These are phyloP conservation scores for Cacoxenus indagator DNA, from an alignment of 2,888 invertebrate genomes.

Conservation along the genomic window DNA sequence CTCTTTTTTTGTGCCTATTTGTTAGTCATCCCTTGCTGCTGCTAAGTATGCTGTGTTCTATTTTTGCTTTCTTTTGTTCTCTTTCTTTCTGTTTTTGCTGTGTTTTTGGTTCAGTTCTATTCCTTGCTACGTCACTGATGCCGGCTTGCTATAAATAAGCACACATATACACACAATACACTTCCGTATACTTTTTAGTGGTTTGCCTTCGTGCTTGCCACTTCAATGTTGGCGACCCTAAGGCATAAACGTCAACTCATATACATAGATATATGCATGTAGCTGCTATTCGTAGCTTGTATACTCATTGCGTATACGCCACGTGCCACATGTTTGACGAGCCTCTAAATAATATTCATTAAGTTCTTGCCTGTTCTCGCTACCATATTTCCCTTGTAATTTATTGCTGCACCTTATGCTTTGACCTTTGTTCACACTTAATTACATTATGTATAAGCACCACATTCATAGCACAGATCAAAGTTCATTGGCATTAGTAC, in stretches of 20 bases:
- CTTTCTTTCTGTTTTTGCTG: not conserved
- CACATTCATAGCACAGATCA: not conserved
- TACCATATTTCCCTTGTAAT: no score
- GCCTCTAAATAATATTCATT: not conserved
- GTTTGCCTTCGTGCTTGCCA: no score
- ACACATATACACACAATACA: not conserved
- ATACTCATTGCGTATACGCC: not conserved
- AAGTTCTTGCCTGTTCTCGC: not conserved
- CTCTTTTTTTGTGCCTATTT: not conserved
- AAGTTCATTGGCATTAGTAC: not conserved
- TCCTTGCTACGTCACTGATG: not conserved
- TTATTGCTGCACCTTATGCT: no score
- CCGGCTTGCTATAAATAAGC: not conserved
- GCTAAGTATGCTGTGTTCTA: no score
- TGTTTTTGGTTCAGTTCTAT: not conserved
- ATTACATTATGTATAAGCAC: not conserved
- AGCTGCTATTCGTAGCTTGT: not conserved
- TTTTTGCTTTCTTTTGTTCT: no score
- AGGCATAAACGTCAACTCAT: no score
- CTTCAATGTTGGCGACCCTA: no score
- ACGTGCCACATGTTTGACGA: constrained; percentile 7
- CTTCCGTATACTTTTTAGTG: no score
- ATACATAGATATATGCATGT: no score
- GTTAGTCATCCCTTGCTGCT: no score
- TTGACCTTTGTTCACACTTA: not conserved